These are phyloP conservation scores for Chrysodeixis includens DNA, from an alignment of 2,888 invertebrate species.

Conservation along the genomic window DNA sequence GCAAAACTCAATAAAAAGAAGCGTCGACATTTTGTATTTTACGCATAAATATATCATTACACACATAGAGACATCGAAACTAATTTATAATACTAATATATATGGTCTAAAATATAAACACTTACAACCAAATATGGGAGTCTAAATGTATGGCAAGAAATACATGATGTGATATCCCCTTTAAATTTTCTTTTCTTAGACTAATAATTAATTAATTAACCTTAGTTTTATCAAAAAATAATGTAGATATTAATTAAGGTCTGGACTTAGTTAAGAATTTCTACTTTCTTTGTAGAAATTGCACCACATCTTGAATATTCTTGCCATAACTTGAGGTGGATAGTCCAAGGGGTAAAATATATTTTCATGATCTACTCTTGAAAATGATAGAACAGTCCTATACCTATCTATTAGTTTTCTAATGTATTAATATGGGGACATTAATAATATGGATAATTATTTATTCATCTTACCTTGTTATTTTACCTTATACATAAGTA, in stretches of 20 bases:
- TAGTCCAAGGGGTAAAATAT: not conserved
- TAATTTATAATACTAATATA: slow-evolving; percentile 32
- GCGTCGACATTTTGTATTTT: slow-evolving; percentile 77
- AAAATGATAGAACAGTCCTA: not conserved
- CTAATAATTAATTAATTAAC: too few species aligned
- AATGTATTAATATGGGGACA: not conserved
- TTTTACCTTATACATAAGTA: slow-evolving; percentile 44
- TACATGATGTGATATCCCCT: not conserved
- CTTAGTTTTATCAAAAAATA: too few species aligned
- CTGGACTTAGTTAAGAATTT: too few species aligned
- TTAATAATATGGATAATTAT: slow-evolving; percentile 16
- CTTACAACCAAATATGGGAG: slow-evolving; percentile 47
- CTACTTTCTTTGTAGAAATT: not conserved
- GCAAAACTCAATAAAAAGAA: slow-evolving; percentile 72
- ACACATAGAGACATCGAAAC: slow-evolving; percentile 52
- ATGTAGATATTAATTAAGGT: too few species aligned
- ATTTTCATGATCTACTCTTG: not conserved
- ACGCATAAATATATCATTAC: slow-evolving; percentile 68
- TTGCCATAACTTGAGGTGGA: not conserved
- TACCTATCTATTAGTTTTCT: not conserved
- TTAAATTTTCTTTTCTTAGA: not conserved
- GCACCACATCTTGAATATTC: not conserved
- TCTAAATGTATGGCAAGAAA: not conserved
- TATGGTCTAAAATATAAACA: slow-evolving; percentile 44
- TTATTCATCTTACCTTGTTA: slow-evolving; percentile 35